These are phyloP conservation scores for Microcebus lehilahytsara DNA, from an alignment of 2,113 vertebrate species.

Conservation along the genomic window DNA sequence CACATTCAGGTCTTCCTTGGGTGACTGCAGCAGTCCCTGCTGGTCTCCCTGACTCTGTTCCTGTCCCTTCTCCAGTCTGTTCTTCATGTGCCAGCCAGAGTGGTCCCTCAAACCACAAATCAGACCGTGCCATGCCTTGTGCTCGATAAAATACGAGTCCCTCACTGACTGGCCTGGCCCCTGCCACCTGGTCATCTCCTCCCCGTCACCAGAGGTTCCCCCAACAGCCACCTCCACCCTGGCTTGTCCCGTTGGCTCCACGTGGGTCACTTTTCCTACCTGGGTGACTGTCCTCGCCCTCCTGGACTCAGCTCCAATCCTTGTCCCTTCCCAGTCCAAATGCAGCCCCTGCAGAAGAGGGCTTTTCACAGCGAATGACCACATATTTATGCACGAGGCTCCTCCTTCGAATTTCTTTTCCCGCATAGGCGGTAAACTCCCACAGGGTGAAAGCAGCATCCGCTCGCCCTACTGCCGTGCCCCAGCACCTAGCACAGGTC, in stretches of 20 bases:
- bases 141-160: neutral
- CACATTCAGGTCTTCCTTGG: neutral
- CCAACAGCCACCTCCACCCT: neutral
- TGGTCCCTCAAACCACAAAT: neutral
- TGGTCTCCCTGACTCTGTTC: neutral
- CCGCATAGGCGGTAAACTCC: neutral
- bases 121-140: neutral
- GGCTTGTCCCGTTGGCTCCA: neutral
- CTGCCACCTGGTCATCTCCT: neutral
- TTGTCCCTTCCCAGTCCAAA: neutral
- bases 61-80: neutral
- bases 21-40: neutral
- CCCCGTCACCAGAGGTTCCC: fast-evolving
- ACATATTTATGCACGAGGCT: neutral
- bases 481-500: neutral
- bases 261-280: neutral
- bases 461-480: neutral
- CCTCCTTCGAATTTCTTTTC: neutral
- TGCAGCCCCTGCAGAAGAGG: fast-evolving
- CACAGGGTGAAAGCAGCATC: neutral
- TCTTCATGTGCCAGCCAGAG: neutral
- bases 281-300: neutral
- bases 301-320: neutral
- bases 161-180: neutral
- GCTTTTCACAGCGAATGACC: neutral